Conservation (phyloP, 2,888 invertebrate genomes). For the Chaetogeoica ovagalla region DNA sequence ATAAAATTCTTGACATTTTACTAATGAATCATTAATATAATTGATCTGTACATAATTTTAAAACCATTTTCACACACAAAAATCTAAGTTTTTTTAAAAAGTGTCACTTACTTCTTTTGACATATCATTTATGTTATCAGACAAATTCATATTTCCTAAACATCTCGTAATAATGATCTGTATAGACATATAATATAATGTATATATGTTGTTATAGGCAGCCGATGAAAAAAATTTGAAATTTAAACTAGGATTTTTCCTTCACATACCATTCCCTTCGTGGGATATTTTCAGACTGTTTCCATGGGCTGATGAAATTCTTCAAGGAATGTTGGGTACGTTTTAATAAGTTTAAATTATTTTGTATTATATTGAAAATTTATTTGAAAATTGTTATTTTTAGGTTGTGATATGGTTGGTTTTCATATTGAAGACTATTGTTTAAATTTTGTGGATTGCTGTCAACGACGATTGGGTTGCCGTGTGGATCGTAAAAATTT, state of each 20-base stretch:
- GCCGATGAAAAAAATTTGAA: conserved; percentile 77
- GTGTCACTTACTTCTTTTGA: no score
- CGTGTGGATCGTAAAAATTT: conserved; percentile 85
- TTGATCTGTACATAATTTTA: no score
- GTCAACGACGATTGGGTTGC: conserved; percentile 82
- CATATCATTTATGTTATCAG: no score
- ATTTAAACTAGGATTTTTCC: conserved; percentile 85
- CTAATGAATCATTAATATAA: no score
- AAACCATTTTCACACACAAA: no score
- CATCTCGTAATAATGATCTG: not conserved
- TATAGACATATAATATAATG: not conserved
- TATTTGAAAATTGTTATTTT: conserved; percentile 54
- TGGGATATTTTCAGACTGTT: conserved; percentile 91
- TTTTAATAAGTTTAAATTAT: not conserved
- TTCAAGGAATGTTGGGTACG: conserved; percentile 83
- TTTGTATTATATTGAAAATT: not conserved
- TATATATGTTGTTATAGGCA: conserved; percentile 61
- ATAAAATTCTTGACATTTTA: no score
- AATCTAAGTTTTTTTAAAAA: no score
- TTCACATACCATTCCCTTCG: conserved; percentile 93
- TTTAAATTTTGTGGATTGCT: conserved; percentile 87
- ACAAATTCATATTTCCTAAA: no score
- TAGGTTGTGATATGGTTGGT: conserved; percentile 88
- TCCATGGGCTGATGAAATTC: conserved; percentile 91
- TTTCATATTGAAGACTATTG: conserved; percentile 91